These are phyloP conservation scores for Mamestra brassicae DNA, from an alignment of 2,888 invertebrate species.

Conservation along the genomic window DNA sequence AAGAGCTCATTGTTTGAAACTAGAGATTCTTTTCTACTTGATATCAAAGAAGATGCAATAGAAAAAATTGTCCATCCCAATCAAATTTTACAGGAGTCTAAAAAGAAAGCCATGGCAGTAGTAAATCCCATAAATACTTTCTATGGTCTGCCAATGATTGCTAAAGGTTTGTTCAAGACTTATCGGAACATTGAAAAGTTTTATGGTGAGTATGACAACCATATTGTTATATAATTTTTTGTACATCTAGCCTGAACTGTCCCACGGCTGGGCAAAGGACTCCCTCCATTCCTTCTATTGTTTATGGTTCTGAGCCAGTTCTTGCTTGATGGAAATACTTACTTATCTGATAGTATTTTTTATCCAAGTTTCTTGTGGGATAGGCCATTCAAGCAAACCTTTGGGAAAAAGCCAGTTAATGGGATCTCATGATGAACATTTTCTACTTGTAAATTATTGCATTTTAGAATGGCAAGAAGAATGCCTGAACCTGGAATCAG, in stretches of 20 bases:
- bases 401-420: not conserved
- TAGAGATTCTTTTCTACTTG: slow-evolving; percentile 84
- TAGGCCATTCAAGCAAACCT: not conserved
- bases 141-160: slow-evolving; percentile 94
- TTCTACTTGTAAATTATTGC: not conserved
- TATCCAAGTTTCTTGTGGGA: not conserved
- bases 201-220: slow-evolving; percentile 92
- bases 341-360: not conserved
- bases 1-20: slow-evolving; percentile 80
- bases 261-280: no score
- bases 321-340: no score
- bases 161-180: slow-evolving; percentile 93
- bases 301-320: no score
- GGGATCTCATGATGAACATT: not conserved
- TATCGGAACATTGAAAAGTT: slow-evolving; percentile 95
- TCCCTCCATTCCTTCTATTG: no score
- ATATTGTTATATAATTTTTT: not conserved
- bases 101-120: slow-evolving; percentile 42
- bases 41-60: slow-evolving; percentile 80
- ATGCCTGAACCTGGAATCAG: slow-evolving; percentile 95
- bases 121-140: slow-evolving; percentile 85
- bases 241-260: no score
- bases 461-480: slow-evolving; percentile 97
- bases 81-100: slow-evolving; percentile 45
- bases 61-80: slow-evolving; percentile 62